Percentiles rank a stretch among this genome's conserved stretches.
These are phyloP conservation scores for Lagodon rhomboides DNA, from an alignment of 2,797 vertebrate genomes.

Conservation along the genomic window DNA sequence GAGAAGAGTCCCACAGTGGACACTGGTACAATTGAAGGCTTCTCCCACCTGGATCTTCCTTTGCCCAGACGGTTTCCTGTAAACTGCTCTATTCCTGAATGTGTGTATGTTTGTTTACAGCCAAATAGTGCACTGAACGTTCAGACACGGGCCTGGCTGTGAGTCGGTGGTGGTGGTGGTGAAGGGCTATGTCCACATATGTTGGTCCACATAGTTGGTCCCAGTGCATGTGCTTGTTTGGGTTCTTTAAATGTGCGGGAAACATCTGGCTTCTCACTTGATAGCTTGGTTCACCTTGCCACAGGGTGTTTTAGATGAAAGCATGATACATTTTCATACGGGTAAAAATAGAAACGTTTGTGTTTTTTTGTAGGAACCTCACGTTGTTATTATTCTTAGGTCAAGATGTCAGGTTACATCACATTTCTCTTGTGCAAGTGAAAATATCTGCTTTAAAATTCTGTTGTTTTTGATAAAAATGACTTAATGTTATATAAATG, in stretches of 20 bases:
- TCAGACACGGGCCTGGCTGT: constrained; percentile 21
- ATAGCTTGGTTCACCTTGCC: constrained; percentile 13
- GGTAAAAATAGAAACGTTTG: not conserved
- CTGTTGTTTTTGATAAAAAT: not conserved
- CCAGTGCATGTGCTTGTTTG: constrained; percentile 28
- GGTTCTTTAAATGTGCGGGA: not conserved
- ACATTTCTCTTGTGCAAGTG: not conserved
- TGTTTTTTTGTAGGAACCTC: not conserved
- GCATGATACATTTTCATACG: not conserved
- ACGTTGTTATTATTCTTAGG: no score
- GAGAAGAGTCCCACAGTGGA: constrained; percentile 74
- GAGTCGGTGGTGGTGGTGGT: constrained; percentile 14
- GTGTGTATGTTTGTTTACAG: constrained; percentile 45
- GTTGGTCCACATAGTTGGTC: not conserved
- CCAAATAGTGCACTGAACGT: constrained; percentile 1
- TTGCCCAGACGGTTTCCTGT: constrained; percentile 51
- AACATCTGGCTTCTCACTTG: not conserved
- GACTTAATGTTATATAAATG: no score
- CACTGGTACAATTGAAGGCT: constrained; percentile 73
- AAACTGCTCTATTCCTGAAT: constrained; percentile 36
- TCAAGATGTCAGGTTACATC: no score
- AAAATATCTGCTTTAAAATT: not conserved
- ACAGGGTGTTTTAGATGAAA: constrained; percentile 44
- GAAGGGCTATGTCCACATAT: not conserved
- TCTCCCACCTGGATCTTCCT: constrained; percentile 33